These are phyloP conservation scores for Entomobrya multifasciata DNA, from an alignment of 2,888 invertebrate genomes.

Conservation along the genomic window DNA sequence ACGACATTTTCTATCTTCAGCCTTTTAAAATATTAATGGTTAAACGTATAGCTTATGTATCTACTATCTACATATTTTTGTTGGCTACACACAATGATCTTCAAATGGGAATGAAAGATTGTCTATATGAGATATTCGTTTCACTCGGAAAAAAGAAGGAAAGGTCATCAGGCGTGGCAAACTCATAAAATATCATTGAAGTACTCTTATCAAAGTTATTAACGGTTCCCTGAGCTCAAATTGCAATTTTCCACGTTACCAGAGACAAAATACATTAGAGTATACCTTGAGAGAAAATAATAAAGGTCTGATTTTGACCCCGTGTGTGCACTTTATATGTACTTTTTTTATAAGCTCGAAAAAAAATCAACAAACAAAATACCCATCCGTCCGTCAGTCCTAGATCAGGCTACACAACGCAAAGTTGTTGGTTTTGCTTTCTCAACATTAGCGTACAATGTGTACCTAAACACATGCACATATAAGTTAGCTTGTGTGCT, in stretches of 20 bases:
- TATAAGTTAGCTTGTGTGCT: too few species aligned
- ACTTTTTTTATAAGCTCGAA: background rate
- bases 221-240: constrained; percentile 64
- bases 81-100: too few species aligned
- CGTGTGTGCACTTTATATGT: background rate
- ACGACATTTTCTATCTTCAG: constrained; percentile 6
- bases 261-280: background rate
- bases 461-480: too few species aligned
- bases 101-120: too few species aligned
- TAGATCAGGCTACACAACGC: too few species aligned
- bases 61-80: too few species aligned
- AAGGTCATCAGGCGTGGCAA: constrained; percentile 63
- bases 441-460: too few species aligned
- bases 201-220: constrained; percentile 63
- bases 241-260: constrained; percentile 53
- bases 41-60: too few species aligned
- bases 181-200: constrained; percentile 66
- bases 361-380: constrained; percentile 15
- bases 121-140: background rate
- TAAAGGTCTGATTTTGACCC: background rate
- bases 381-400: constrained; percentile 15
- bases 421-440: background rate
- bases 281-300: background rate
- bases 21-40: background rate
- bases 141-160: constrained; percentile 26